phyloP scores from a whole-genome alignment of 2,888 invertebrate genomes.

The Pseudococcus longispinus region DNA sequence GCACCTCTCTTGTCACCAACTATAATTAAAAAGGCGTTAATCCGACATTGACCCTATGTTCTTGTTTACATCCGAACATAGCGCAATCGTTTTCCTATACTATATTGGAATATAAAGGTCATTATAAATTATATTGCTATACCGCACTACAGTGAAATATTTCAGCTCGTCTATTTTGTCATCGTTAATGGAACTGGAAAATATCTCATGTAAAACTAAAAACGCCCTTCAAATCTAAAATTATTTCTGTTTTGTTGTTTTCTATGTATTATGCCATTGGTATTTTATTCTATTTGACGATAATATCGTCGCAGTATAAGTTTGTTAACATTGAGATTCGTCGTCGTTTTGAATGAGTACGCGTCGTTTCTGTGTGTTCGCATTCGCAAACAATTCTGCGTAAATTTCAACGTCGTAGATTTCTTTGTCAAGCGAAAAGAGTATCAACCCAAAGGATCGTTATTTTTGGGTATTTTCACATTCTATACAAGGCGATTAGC shows the following conservation, averaged over 20 bases:
- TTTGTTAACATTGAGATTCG: not conserved
- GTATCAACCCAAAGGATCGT: not conserved
- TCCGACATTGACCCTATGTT: not conserved
- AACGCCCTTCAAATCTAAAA: conserved; percentile 19
- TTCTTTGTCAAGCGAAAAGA: not conserved
- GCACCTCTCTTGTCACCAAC: not conserved
- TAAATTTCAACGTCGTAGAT: conserved; percentile 16
- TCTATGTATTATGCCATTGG: not conserved
- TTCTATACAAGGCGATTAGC: not conserved
- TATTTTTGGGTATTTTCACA: conserved; percentile 15
- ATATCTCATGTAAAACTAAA: not conserved
- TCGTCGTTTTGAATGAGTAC: not conserved
- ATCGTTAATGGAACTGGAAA: not conserved
- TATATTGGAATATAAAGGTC: not conserved
- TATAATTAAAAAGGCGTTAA: not conserved
- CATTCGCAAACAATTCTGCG: not conserved
- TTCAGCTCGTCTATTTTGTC: not conserved
- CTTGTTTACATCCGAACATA: not conserved
- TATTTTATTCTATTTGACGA: not conserved
- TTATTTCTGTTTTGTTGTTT: not conserved
- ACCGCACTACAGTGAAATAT: not conserved
- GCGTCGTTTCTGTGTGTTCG: not conserved
- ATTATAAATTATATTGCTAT: not conserved
- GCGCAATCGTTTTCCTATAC: not conserved
- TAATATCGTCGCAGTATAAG: not conserved